A percentile compares a stretch with the other conserved stretches of the same genome.
phyloP scores from a whole-genome alignment of 2,888 invertebrate species.

The Sussaba pulchella region DNA sequence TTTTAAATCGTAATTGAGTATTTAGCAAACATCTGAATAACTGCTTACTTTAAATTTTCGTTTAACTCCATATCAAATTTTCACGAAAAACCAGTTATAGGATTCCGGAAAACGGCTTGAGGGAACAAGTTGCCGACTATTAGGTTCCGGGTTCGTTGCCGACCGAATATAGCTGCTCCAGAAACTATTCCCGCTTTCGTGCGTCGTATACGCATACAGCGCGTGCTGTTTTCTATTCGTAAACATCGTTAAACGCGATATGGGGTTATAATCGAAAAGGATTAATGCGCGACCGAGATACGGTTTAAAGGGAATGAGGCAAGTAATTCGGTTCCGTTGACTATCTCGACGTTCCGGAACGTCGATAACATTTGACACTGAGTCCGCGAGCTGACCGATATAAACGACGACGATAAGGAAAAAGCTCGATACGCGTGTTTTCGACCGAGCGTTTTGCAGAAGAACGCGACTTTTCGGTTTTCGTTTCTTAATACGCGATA shows the following conservation, averaged over 20 bases:
- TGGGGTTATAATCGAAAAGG: neutral
- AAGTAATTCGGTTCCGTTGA: slow-evolving; percentile 14
- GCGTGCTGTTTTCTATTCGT: neutral
- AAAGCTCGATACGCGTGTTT: slow-evolving; percentile 42
- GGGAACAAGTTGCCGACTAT: slow-evolving; percentile 7
- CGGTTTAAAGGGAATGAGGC: slow-evolving; percentile 26
- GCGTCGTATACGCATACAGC: neutral
- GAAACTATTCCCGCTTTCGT: slow-evolving; percentile 59
- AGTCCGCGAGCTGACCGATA: slow-evolving; percentile 17
- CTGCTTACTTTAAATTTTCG: too few relatives aligned
- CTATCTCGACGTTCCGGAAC: slow-evolving; percentile 48
- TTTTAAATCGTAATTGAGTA: too few relatives aligned
- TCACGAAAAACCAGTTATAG: too few relatives aligned
- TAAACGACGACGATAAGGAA: slow-evolving; percentile 58
- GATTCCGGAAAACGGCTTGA: neutral
- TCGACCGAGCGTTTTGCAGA: neutral
- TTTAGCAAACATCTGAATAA: too few relatives aligned
- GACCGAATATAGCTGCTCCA: slow-evolving; percentile 55
- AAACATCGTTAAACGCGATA: too few relatives aligned
- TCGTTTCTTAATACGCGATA: slow-evolving; percentile 30
- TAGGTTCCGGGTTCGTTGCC: slow-evolving; percentile 44
- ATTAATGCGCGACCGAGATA: neutral
- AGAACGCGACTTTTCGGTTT: slow-evolving; percentile 33
- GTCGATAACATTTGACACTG: slow-evolving; percentile 75
- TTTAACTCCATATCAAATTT: too few relatives aligned